phyloP scores from a whole-genome alignment of 2,888 invertebrate species.

The Lampropteryx suffumata region DNA sequence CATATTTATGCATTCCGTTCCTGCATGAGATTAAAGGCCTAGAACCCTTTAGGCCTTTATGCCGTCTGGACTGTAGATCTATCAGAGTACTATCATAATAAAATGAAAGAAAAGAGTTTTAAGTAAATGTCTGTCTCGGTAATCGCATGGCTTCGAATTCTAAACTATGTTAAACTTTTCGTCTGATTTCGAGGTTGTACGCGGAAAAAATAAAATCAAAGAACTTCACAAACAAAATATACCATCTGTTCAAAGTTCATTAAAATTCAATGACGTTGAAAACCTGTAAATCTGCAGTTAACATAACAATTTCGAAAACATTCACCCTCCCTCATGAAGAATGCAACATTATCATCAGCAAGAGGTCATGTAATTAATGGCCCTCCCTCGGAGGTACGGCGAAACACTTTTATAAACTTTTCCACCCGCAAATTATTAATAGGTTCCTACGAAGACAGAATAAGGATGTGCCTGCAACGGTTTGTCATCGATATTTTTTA shows the following conservation, averaged over 20 bases:
- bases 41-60: too few species aligned
- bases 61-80: too few species aligned
- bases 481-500: constrained; percentile 25
- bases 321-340: constrained; percentile 54
- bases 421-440: constrained; percentile 77
- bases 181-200: too few species aligned
- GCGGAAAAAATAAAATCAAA: too few species aligned
- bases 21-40: too few species aligned
- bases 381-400: constrained; percentile 34
- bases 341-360: constrained; percentile 70
- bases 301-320: constrained; percentile 41
- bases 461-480: constrained; percentile 40
- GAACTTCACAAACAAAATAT: constrained; percentile 6
- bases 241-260: constrained; percentile 15
- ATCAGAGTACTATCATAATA: too few species aligned
- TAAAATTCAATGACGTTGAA: constrained; percentile 25
- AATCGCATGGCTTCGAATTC: too few species aligned
- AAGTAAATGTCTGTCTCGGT: too few species aligned
- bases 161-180: too few species aligned
- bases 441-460: constrained; percentile 62
- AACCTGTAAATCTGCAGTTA: constrained; percentile 29
- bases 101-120: too few species aligned
- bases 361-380: constrained; percentile 70
- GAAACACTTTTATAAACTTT: constrained; percentile 79
- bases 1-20: too few species aligned